Evolutionary conservation across 2,113 vertebrate species (phyloP).

Genomic region (Callopanchax toddi): DNA sequence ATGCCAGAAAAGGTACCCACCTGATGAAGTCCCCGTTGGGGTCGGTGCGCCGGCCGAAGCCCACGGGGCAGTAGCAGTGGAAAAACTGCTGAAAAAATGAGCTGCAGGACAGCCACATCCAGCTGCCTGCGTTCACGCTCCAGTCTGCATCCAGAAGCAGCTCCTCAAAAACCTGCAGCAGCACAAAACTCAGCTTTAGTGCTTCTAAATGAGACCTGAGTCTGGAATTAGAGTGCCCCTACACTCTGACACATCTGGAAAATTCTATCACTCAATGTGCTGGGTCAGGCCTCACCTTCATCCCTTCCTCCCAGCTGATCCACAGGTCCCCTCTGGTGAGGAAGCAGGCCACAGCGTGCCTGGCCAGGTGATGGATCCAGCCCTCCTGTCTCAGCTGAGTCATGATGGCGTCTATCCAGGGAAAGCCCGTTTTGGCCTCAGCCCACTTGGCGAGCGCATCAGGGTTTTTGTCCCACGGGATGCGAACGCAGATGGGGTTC

Average conservation of each 20-base stretch:
- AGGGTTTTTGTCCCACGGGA: conserved; percentile 81
- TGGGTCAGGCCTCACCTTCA: conserved; percentile 79
- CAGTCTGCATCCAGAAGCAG: conserved; percentile 82
- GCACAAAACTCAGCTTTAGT: too few relatives aligned
- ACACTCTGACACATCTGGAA: too few relatives aligned
- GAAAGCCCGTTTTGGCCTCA: conserved; percentile 80
- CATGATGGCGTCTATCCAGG: conserved; percentile 85
- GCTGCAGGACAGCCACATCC: conserved; percentile 84
- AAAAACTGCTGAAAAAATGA: conserved; percentile 85
- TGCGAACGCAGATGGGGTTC: conserved; percentile 82
- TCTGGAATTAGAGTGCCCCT: too few relatives aligned
- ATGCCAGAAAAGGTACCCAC: conserved; percentile 66
- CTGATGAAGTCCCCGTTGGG: conserved; percentile 84
- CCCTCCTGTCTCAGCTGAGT: conserved; percentile 75
- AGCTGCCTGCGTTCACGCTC: conserved; percentile 84
- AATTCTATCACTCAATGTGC: too few relatives aligned
- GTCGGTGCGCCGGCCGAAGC: conserved; percentile 82
- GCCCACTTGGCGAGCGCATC: conserved; percentile 82
- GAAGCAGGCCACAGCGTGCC: too few relatives aligned
- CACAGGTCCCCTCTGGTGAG: too few relatives aligned
- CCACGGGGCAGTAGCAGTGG: conserved; percentile 84
- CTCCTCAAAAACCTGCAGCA: conserved; percentile 81
- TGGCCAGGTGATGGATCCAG: too few relatives aligned
- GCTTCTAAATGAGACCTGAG: too few relatives aligned
- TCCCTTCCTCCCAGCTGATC: conserved; percentile 78